Evolutionary conservation across 2,888 invertebrate genomes (phyloP), one percentile per base, ranked within the genome.

Genomic region (Minunthozetes semirufus): DNA sequence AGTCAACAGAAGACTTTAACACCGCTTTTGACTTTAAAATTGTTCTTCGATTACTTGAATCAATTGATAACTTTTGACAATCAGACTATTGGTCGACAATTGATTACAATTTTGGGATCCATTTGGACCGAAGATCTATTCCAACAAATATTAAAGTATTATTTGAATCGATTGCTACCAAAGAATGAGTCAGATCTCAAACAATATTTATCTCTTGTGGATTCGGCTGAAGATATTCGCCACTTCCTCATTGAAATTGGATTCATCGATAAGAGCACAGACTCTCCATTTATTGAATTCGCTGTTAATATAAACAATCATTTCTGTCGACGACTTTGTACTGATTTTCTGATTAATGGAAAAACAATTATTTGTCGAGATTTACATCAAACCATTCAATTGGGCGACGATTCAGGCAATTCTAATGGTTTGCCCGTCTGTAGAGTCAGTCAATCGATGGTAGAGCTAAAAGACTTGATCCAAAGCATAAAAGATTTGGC

Each of bases 351-450:
- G 50, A 80, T 81, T 72, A 75, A 78, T 70, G 82, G 82, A 3
- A 78, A 82, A 15, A 75, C 78, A 22, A 77, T 83, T 73, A 82
- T 83, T 81, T 81, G 79, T 13, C 79, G 81, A 8, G 81, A 82
- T 25, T 79, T 82, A 6, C 82, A 82, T 74, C 80, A 81, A 53
- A 81, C 73, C 0, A 38, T 76, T 0, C 73, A 78, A 15, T 79
- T 82, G 9, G 78, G 79, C 13, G 78, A 79, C 72, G 80, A 80
- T 33, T 78, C 68, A 79, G 80, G 0, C 80, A 79, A 8, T 79
- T 80, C 22, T 76, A 80, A 72, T 79, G 80, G 82, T 48, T 82
- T 87, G 77, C 86, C 87, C 19, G 79, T 80, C 19, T 87, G 86
- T 80, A 83, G 84, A 78, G 84, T 87, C 78, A 87, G 87, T 22